Evolutionary conservation across 2,888 invertebrate species (phyloP), one percentile per base, ranked within the genome.

Genomic region (Thelaira solivaga): DNA sequence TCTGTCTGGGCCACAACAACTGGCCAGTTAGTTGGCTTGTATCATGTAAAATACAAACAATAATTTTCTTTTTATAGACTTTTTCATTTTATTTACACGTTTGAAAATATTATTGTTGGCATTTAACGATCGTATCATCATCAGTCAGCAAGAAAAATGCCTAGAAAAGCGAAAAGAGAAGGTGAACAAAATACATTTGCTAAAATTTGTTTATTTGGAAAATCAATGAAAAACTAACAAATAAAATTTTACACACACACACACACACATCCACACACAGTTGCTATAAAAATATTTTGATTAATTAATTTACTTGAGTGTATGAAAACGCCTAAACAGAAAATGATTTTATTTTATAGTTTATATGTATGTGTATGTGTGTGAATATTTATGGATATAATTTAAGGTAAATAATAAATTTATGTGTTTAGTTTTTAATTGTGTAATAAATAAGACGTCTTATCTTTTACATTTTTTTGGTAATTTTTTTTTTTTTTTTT

Each of bases 11-110:
- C 24, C 34, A n/a, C 18, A 55, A 45, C 55, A 10, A 20, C 31
- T 22, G 22, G 10, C 26, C 59, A 34, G 31, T 53, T 39, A 71
- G 64, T 29, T 16, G 34, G 18, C 47, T 36, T 31, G 13, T 29
- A 68, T 11, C 64, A 41, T 47, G 59, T 59, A 16, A 47, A 36
- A 62, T 64, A 53, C 51, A 18, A 59, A 59, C n/a, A 69, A 69
- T 47, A 47, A 59, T 47, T 24, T 13, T 34, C 36, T 24, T 26
- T 64, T 65, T 59, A 77, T 59, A 51, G 45, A 73, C 53, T 74
- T 67, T 57, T 7, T 59, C 31, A 61, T 71, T 78, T 74, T 78
- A 78, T 78, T 78, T 78, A 78, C 65, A 78, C 74, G 69, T 71
- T 53, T 65, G 13, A 65, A 71, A 74, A 67, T 78, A 69, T 78